phyloP scores from a whole-genome alignment of 1,140 invertebrate genomes.

The Euwallacea similis region DNA sequence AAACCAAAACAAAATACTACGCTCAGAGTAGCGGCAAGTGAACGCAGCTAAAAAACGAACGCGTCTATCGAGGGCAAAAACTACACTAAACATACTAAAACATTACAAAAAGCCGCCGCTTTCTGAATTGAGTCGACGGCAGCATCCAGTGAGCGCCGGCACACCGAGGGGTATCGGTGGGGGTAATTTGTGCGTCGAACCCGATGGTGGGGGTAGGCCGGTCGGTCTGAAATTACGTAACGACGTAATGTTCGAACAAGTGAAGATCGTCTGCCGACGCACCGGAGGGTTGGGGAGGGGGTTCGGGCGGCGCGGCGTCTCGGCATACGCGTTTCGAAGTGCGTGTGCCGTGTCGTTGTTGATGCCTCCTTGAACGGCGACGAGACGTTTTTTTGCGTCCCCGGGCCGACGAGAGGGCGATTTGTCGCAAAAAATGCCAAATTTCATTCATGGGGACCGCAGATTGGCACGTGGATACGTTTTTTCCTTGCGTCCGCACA shows the following conservation, averaged over 20 bases:
- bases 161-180: constrained; percentile 32
- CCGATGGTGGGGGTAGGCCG: constrained; percentile 24
- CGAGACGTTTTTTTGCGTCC: too few species aligned
- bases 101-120: constrained; percentile 45
- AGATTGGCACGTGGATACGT: too few species aligned
- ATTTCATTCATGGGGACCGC: too few species aligned
- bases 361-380: too few species aligned
- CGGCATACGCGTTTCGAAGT: constrained; percentile 9
- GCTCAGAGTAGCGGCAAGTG: background rate
- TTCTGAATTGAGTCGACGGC: constrained; percentile 41
- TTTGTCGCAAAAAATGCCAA: too few species aligned
- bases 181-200: constrained; percentile 39
- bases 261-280: constrained; percentile 36
- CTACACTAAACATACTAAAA: constrained; percentile 44
- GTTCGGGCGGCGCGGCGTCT: constrained; percentile 1
- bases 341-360: constrained; percentile 1
- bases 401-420: too few species aligned
- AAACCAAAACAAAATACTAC: constrained; percentile 20
- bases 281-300: constrained; percentile 12
- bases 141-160: constrained; percentile 39
- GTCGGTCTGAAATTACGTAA: constrained; percentile 32
- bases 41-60: constrained; percentile 38
- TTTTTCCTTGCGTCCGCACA: too few species aligned
- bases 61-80: constrained; percentile 43
- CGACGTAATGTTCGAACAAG: constrained; percentile 39